Evolutionary conservation across 2,888 invertebrate species (phyloP).

Genomic region (Chelonus formosanus): DNA sequence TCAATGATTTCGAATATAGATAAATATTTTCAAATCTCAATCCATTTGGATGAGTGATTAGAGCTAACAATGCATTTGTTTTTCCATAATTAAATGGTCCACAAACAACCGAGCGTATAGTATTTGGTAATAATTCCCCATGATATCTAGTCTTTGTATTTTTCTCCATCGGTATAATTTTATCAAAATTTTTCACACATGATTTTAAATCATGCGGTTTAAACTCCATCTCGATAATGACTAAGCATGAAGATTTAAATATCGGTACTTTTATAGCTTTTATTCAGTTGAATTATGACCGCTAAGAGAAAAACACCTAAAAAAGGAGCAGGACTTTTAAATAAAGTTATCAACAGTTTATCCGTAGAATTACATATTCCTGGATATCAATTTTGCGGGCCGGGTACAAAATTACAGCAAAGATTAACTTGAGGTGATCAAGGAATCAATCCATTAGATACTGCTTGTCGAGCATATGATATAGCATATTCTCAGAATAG

Average conservation of each 20-base stretch:
- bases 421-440: slow-evolving; percentile 46
- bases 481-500: slow-evolving; percentile 39
- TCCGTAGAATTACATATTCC: too few species aligned
- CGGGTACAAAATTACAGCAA: too few species aligned
- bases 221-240: neutral
- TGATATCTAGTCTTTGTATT: slow-evolving; percentile 22
- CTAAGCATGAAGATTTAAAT: too few species aligned
- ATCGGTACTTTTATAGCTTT: too few species aligned
- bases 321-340: neutral
- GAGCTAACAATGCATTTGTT: slow-evolving; percentile 40
- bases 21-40: too few species aligned
- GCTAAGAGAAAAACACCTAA: neutral
- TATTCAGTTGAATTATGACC: slow-evolving; percentile 40
- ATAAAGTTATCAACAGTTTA: slow-evolving; percentile 19
- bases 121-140: slow-evolving; percentile 44
- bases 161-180: slow-evolving; percentile 11
- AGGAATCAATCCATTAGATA: too few species aligned
- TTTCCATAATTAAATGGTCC: slow-evolving; percentile 43
- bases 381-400: too few species aligned
- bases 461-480: too few species aligned
- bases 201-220: slow-evolving; percentile 18
- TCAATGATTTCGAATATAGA: too few species aligned
- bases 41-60: slow-evolving; percentile 39
- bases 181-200: slow-evolving; percentile 31
- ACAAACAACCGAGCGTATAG: slow-evolving; percentile 44